These are phyloP conservation scores for Dipodomys stephensi DNA, from an alignment of 2,113 vertebrate genomes.

Conservation along the genomic window DNA sequence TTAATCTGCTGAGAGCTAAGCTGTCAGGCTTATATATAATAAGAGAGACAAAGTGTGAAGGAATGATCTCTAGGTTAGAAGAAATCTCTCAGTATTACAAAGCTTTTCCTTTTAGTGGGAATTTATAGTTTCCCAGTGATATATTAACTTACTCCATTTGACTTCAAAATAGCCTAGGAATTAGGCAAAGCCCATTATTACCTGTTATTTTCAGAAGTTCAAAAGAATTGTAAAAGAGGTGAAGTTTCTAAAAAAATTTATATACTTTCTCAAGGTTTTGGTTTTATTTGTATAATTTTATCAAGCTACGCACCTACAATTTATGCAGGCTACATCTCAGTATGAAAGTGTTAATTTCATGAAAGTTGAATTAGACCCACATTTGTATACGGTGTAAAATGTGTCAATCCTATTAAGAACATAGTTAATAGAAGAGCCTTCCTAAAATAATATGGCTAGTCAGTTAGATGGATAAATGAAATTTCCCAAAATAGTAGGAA, in stretches of 20 bases:
- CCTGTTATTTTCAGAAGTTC: not conserved
- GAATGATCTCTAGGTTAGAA: not conserved
- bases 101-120: not conserved
- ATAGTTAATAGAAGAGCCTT: not conserved
- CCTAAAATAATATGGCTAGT: conserved; percentile 10
- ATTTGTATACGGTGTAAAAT: not conserved
- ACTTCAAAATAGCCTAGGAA: not conserved
- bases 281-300: not conserved
- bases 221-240: conserved; percentile 8
- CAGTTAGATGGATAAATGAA: not conserved
- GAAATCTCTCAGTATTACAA: not conserved
- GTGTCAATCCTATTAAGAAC: not conserved
- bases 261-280: not conserved
- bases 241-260: not conserved
- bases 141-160: conserved; percentile 30
- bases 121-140: conserved; percentile 21
- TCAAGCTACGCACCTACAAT: not conserved
- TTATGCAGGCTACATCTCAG: not conserved
- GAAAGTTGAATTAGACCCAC: not conserved
- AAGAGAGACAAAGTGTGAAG: not conserved
- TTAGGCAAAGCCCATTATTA: not conserved
- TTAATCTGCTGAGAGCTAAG: not conserved
- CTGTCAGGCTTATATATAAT: not conserved
- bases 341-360: not conserved
- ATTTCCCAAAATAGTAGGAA: not conserved